phyloP scores from a whole-genome alignment of 2,113 vertebrate genomes.

The Rhadina sibilatrix region DNA sequence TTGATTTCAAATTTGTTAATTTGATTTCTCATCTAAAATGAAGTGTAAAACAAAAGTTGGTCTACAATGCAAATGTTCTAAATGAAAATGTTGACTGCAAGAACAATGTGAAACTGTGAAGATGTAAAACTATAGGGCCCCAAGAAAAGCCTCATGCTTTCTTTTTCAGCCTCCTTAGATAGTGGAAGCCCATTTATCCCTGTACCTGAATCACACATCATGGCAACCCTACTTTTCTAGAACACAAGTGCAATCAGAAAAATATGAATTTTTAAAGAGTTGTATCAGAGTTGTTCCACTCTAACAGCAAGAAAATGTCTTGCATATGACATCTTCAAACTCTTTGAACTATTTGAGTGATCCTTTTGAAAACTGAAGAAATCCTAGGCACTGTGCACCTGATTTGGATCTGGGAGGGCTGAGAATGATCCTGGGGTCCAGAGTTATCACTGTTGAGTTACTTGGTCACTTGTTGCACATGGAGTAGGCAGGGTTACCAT shows the following conservation, averaged over 20 bases:
- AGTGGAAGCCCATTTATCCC: not conserved
- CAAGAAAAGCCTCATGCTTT: not conserved
- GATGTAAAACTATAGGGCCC: not conserved
- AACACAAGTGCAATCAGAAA: not conserved
- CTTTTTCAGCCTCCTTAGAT: not conserved
- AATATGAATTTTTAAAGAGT: not conserved
- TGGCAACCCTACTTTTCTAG: not conserved
- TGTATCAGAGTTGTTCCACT: accelerated
- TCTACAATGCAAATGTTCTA: not conserved
- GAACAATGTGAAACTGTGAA: not conserved
- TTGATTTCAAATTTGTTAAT: not conserved
- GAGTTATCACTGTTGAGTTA: not conserved
- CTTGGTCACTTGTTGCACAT: accelerated
- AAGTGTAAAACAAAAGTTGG: not conserved
- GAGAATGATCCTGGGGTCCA: not conserved
- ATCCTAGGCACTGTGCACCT: not conserved
- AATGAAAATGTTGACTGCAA: not conserved
- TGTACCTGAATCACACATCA: not conserved
- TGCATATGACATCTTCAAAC: not conserved
- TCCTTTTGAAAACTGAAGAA: not conserved
- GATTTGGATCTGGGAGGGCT: not conserved
- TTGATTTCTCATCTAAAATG: not conserved
- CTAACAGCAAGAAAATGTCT: not conserved
- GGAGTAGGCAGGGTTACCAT: not conserved
- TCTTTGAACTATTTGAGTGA: not conserved